Conservation (phyloP, 2,113 vertebrate genomes). For the Xenopus tropicalis region UCB_Xtro_10.0 CM004443.2:78346501-78347000, state of each 20-base stretch:
- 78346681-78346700: constrained; percentile 52
- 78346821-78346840: constrained; percentile 50
- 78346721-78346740: constrained; percentile 61
- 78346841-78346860: constrained; percentile 51
- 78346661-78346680: constrained; percentile 61
- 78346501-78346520: constrained; percentile 60
- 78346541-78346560: constrained; percentile 56
- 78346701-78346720: constrained; percentile 57
- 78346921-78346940: constrained; percentile 65
- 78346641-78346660: constrained; percentile 65
- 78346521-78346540: constrained; percentile 58
- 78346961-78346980: constrained; percentile 59
- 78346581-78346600: constrained; percentile 34
- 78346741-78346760: constrained; percentile 61
- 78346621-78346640: constrained; percentile 54
- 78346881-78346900: constrained; percentile 57
- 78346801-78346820: constrained; percentile 57
- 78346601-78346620: constrained; percentile 48
- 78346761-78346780: constrained; percentile 58
- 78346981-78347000: constrained; percentile 61
- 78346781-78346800: constrained; percentile 56
- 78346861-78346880: constrained; percentile 56
- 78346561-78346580: constrained; percentile 19
- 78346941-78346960: constrained; percentile 64
- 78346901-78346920: constrained; percentile 63